Conservation (phyloP, 2,888 invertebrate genomes). For the Parelbella ahira region DNA sequence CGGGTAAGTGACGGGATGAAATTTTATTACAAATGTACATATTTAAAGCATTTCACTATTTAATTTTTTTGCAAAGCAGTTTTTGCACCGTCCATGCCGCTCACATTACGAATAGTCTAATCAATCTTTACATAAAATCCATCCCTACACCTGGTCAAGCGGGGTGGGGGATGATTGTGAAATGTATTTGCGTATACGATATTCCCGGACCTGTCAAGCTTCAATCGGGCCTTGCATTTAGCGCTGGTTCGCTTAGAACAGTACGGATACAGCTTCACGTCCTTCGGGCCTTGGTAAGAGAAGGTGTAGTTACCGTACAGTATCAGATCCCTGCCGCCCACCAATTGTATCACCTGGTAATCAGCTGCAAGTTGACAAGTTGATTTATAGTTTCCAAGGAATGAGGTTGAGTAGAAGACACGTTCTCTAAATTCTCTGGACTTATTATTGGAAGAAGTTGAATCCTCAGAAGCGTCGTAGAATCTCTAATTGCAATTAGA, state of each 20-base stretch:
- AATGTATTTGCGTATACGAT: conserved; percentile 26
- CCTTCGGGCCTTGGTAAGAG: conserved; percentile 31
- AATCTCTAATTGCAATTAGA: no score
- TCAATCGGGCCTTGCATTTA: conserved; percentile 35
- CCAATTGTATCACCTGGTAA: conserved; percentile 16
- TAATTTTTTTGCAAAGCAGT: no score
- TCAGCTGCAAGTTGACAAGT: conserved; percentile 13
- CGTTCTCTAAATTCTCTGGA: no score
- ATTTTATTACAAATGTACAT: no score
- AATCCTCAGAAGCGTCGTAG: no score
- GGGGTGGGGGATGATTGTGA: conserved; percentile 35
- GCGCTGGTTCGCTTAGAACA: conserved; percentile 27
- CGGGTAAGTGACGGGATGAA: no score
- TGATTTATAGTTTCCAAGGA: no score
- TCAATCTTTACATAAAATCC: conserved; percentile 8
- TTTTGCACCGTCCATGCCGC: no score
- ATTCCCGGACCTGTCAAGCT: conserved; percentile 18
- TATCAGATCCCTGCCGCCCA: conserved; percentile 20
- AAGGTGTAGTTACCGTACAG: conserved; percentile 34
- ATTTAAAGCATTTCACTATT: no score
- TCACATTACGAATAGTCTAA: no score
- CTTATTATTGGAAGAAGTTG: no score
- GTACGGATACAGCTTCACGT: conserved; percentile 28
- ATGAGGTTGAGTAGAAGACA: no score
- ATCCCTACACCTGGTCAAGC: not conserved